A percentile compares a stretch with the other conserved stretches of the same genome.
Evolutionary conservation across 2,113 vertebrate genomes (phyloP).

Genomic region (Morone chrysops): DNA sequence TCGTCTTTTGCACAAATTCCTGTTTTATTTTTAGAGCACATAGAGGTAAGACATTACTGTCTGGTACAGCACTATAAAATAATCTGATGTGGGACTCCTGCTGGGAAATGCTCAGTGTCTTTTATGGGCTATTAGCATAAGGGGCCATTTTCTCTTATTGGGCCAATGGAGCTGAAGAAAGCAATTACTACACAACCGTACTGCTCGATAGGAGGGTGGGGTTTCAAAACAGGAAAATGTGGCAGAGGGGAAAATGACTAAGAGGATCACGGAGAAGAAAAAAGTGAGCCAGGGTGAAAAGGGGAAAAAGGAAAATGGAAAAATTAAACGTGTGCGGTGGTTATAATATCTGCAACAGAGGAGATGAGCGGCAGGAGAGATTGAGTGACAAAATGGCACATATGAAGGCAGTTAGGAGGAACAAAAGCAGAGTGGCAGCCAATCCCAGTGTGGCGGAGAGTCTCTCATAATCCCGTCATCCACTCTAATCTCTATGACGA

Average conservation of each 20-base stretch:
- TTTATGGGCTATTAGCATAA: conserved; percentile 74
- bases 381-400: conserved; percentile 45
- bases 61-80: conserved; percentile 44
- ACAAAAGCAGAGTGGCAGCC: conserved; percentile 56
- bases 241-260: conserved; percentile 33
- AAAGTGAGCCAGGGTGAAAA: conserved; percentile 15
- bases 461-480: conserved; percentile 66
- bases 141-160: conserved; percentile 70
- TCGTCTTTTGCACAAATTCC: conserved; percentile 10
- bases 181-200: conserved; percentile 71
- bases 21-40: conserved; percentile 46
- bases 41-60: conserved; percentile 40
- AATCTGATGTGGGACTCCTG: conserved; percentile 65
- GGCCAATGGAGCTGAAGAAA: conserved; percentile 76
- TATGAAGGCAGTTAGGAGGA: conserved; percentile 49
- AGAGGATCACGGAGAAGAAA: conserved; percentile 40
- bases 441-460: conserved; percentile 44
- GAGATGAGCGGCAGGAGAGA: conserved; percentile 30
- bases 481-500: conserved; percentile 67
- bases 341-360: conserved; percentile 33
- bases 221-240: conserved; percentile 46
- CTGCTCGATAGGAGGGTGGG: conserved; percentile 61
- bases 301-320: conserved; percentile 2
- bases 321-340: conserved; percentile 19
- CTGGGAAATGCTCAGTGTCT: conserved; percentile 65